These are phyloP conservation scores for Nycticebus coucang DNA, from an alignment of 2,113 vertebrate genomes.

Conservation along the genomic window DNA sequence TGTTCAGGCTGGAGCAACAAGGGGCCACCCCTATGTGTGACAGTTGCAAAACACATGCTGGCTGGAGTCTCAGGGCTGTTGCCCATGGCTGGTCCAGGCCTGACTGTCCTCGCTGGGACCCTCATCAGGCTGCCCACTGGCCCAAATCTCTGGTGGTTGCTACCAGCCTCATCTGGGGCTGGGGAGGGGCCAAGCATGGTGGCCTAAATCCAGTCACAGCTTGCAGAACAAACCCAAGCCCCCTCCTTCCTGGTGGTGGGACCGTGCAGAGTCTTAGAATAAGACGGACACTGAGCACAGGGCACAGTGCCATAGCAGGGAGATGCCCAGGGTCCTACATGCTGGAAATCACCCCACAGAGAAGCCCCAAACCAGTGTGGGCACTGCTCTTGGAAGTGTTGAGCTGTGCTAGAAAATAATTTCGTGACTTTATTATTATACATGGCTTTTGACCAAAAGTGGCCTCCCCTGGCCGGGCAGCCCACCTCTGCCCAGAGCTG, in stretches of 20 bases:
- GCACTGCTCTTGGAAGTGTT: rapidly evolving
- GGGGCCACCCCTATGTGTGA: not conserved
- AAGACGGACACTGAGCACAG: rapidly evolving
- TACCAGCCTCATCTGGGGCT: not conserved
- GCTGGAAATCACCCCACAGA: too few relatives aligned
- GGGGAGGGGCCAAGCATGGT: not conserved
- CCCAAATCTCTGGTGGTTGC: not conserved
- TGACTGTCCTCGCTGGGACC: not conserved
- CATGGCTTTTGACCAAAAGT: rapidly evolving
- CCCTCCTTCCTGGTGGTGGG: rapidly evolving
- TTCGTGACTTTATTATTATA: not conserved
- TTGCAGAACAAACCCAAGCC: not conserved
- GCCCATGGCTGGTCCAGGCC: not conserved
- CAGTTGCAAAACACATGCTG: not conserved
- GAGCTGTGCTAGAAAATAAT: rapidly evolving
- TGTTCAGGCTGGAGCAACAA: too few relatives aligned
- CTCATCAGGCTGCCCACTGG: not conserved
- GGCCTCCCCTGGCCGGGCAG: not conserved
- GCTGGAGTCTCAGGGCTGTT: rapidly evolving
- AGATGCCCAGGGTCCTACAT: not conserved
- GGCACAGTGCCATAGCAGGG: not conserved
- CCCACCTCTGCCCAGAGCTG: rapidly evolving
- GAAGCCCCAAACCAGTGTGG: not conserved
- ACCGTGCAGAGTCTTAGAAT: too few relatives aligned
- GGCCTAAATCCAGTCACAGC: too few relatives aligned